Conservation (phyloP, 53 echinoderm and acorn worm species). For the Hippasteria phrygiana region DNA sequence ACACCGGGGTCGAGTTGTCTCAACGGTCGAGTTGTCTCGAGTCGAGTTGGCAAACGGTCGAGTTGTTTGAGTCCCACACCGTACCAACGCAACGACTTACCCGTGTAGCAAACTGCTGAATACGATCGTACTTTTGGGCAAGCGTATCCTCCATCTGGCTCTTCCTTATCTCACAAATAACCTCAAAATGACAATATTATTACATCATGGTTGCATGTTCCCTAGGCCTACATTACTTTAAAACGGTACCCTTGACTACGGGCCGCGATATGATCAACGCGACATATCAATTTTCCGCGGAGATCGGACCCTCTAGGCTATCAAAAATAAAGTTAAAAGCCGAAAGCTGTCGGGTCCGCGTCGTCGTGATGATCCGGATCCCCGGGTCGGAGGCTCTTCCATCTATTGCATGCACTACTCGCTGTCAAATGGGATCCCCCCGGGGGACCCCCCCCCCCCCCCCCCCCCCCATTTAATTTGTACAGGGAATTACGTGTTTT, state of each 20-base stretch:
- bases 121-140: constrained; percentile 59
- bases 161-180: not conserved
- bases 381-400: too few relatives aligned
- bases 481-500: too few relatives aligned
- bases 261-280: not conserved
- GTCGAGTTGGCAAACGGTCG: too few relatives aligned
- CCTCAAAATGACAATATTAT: not conserved
- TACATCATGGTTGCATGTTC: not conserved
- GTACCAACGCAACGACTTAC: constrained; percentile 44
- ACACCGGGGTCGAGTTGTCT: too few relatives aligned
- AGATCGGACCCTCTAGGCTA: constrained; percentile 16
- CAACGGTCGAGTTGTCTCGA: too few relatives aligned
- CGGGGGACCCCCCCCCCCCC: too few relatives aligned
- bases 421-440: too few relatives aligned
- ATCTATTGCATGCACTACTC: too few relatives aligned
- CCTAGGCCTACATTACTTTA: not conserved
- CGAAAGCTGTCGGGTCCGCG: too few relatives aligned
- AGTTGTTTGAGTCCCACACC: too few relatives aligned
- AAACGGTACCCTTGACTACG: not conserved
- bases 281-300: not conserved
- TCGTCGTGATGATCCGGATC: too few relatives aligned
- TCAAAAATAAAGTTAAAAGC: constrained; percentile 27
- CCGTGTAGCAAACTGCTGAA: constrained; percentile 61
- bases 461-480: too few relatives aligned
- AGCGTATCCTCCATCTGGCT: constrained; percentile 43